phyloP scores from a whole-genome alignment of 2,113 vertebrate species.

The Brevimyrus niger region DNA sequence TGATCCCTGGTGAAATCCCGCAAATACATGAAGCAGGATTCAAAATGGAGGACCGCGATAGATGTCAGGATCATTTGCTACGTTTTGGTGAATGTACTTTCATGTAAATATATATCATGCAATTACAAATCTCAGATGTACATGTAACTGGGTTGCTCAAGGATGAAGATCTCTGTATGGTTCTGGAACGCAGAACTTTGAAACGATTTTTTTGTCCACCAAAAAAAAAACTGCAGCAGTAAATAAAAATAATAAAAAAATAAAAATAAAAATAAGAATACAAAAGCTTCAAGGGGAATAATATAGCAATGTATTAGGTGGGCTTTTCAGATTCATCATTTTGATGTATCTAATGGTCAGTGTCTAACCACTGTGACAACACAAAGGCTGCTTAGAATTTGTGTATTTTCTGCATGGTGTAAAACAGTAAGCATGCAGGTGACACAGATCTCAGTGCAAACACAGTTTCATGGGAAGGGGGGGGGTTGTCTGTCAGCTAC shows the following conservation, averaged over 20 bases:
- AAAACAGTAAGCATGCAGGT: neutral
- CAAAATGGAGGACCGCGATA: neutral
- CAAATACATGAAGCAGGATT: neutral
- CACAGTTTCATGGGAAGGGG: neutral
- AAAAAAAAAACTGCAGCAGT: neutral
- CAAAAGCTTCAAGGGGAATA: neutral
- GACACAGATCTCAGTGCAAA: neutral
- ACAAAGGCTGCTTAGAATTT: neutral
- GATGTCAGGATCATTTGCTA: neutral
- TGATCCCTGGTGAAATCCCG: slow-evolving; percentile 2
- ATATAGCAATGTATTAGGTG: neutral
- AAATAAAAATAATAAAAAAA: neutral
- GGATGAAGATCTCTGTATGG: neutral
- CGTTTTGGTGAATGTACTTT: neutral
- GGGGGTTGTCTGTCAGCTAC: neutral
- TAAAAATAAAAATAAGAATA: neutral
- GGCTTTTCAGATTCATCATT: neutral
- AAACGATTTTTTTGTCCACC: neutral
- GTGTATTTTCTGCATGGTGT: neutral
- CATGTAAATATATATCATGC: neutral
- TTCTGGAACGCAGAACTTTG: neutral
- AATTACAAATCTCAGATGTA: neutral
- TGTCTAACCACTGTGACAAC: neutral
- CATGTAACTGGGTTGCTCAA: neutral
- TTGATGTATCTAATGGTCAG: neutral